Evolutionary conservation across 1,140 invertebrate genomes (phyloP).

Genomic region (Lutraria rhynchaena): DNA sequence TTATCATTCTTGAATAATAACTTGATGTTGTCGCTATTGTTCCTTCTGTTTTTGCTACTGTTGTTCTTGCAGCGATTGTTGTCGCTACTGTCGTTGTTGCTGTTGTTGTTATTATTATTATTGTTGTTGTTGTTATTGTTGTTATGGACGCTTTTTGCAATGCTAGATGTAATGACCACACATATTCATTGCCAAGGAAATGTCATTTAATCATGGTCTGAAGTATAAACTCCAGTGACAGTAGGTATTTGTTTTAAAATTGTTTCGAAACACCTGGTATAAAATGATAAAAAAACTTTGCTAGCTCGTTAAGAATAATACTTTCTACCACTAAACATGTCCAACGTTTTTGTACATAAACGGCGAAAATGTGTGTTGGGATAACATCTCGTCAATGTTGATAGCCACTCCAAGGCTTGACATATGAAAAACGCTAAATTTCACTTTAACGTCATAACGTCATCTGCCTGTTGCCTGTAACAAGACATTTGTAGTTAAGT

Average conservation of each 20-base stretch:
- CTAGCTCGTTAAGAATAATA: neutral
- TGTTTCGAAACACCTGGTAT: conserved; percentile 22
- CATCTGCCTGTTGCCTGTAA: conserved; percentile 26
- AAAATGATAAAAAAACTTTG: neutral
- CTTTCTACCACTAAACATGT: neutral
- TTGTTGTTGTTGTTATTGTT: too few species aligned
- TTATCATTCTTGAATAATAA: too few species aligned
- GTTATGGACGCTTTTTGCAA: too few species aligned
- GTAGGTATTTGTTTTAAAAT: conserved; percentile 1
- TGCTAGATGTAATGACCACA: too few species aligned
- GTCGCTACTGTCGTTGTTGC: too few species aligned
- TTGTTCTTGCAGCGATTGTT: too few species aligned
- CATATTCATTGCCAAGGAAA: too few species aligned
- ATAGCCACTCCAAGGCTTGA: conserved; percentile 5
- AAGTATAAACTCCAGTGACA: neutral
- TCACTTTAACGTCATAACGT: conserved; percentile 52
- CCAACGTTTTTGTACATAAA: conserved; percentile 6
- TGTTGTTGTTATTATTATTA: too few species aligned
- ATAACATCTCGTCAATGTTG: neutral
- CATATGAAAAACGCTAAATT: conserved; percentile 45
- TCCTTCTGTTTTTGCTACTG: too few species aligned
- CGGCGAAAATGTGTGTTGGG: conserved; percentile 24
- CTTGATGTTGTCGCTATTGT: too few species aligned
- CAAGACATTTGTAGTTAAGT: conserved; percentile 33
- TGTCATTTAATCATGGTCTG: too few species aligned